These are phyloP conservation scores for Chrysolina oricalcia DNA, from an alignment of 2,888 invertebrate genomes.

Conservation along the genomic window DNA sequence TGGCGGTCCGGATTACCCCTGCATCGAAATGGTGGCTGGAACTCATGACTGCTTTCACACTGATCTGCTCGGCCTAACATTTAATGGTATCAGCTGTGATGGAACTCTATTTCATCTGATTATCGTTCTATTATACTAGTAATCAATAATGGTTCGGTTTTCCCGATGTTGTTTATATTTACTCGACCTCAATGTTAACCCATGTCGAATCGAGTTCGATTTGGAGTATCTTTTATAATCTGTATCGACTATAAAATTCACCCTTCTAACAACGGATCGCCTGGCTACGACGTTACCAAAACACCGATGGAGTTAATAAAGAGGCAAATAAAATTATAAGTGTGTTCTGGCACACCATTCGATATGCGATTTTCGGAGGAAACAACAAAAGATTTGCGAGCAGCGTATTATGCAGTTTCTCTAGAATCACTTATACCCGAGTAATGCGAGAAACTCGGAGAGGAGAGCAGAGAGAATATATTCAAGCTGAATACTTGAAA, in stretches of 20 bases:
- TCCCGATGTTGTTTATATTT: neutral
- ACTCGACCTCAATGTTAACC: neutral
- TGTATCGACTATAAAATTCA: neutral
- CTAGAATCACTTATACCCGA: constrained; percentile 39
- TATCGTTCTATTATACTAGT: no score
- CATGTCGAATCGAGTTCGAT: neutral
- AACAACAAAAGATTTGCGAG: constrained; percentile 38
- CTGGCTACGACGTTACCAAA: neutral
- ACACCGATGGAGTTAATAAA: neutral
- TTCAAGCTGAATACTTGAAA: constrained; percentile 38
- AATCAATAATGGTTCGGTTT: neutral
- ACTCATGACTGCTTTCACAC: no score
- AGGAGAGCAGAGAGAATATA: neutral
- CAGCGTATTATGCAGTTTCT: constrained; percentile 39
- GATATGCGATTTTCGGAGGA: neutral
- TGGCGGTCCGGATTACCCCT: no score
- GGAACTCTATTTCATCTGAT: no score
- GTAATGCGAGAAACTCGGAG: constrained; percentile 24
- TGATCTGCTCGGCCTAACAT: no score
- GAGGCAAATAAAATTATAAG: neutral
- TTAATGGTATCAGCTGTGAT: no score
- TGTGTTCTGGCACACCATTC: neutral
- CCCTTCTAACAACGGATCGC: neutral
- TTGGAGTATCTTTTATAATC: neutral
- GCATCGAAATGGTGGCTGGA: no score